Conservation (phyloP, 2,797 vertebrate species). For the Psittacula derbiana region DNA sequence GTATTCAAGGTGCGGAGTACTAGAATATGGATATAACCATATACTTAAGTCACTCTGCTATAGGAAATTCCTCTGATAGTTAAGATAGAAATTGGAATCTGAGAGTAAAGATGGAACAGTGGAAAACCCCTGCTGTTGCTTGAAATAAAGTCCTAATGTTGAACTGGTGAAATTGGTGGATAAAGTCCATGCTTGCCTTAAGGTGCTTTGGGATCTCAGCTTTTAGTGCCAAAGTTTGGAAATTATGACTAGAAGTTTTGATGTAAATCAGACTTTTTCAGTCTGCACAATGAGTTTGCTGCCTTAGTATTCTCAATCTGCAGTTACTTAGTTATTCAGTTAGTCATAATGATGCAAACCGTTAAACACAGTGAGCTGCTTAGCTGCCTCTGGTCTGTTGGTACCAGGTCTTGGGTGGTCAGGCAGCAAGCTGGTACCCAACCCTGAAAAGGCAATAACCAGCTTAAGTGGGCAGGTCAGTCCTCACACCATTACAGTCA, state of each 20-base stretch:
- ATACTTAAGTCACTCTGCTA: not conserved
- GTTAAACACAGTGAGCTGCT: not conserved
- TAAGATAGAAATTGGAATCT: not conserved
- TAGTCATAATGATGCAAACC: not conserved
- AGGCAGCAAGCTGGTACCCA: not conserved
- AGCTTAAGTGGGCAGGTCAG: not conserved
- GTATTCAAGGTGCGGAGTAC: not conserved
- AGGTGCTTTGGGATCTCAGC: not conserved
- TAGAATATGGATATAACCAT: not conserved
- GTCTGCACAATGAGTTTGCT: not conserved
- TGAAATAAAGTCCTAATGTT: not conserved
- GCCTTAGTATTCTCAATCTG: not conserved
- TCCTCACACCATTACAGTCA: not conserved
- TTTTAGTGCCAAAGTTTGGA: not conserved
- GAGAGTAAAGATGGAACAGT: not conserved
- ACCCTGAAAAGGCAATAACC: not conserved
- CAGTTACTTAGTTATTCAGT: not conserved
- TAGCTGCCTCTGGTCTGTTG: not conserved
- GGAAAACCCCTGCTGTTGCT: not conserved
- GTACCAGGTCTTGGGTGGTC: not conserved
- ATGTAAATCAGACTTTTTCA: not conserved
- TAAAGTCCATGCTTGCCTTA: not conserved
- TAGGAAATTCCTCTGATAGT: not conserved
- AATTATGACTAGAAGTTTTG: not conserved
- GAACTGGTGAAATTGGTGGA: not conserved